These are phyloP conservation scores for Drosophila suboccidentalis DNA, from an alignment of 2,888 invertebrate species.

Conservation along the genomic window DNA sequence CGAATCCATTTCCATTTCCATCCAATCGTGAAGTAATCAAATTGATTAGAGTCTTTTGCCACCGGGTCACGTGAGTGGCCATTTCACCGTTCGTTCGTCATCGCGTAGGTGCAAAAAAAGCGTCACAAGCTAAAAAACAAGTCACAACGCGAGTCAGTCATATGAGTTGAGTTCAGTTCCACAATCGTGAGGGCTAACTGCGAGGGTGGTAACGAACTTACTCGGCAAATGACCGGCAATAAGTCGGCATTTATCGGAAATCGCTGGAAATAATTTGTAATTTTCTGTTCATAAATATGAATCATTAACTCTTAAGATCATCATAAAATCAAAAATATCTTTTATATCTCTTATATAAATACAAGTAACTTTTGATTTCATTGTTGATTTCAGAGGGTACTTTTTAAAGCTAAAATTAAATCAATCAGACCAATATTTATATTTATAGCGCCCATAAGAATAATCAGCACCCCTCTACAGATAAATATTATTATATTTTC, in stretches of 20 bases:
- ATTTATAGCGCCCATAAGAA: not conserved
- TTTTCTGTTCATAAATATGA: no score
- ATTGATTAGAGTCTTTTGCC: slow-evolving; percentile 42
- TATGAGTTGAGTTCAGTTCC: slow-evolving; percentile 55
- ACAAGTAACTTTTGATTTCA: no score
- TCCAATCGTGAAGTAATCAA: slow-evolving; percentile 40
- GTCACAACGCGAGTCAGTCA: slow-evolving; percentile 39
- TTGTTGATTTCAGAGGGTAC: not conserved
- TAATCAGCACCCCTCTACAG: not conserved
- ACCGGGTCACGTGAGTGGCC: slow-evolving; percentile 64
- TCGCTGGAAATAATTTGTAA: no score
- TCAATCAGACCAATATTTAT: not conserved
- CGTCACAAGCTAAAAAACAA: slow-evolving; percentile 50
- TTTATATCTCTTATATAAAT: no score
- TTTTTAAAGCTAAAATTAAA: not conserved
- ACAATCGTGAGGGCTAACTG: slow-evolving; percentile 2
- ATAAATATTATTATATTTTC: not conserved
- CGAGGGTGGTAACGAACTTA: slow-evolving; percentile 31
- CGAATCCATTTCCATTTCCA: slow-evolving; percentile 6
- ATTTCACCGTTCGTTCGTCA: slow-evolving; percentile 43
- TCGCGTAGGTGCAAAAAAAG: slow-evolving; percentile 72
- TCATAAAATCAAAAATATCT: not conserved
- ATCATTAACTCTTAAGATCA: no score
- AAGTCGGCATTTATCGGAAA: no score
- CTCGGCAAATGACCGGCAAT: not conserved